Conservation (phyloP, 2,888 invertebrate genomes). For the Ichneumoninae sp. region DNA sequence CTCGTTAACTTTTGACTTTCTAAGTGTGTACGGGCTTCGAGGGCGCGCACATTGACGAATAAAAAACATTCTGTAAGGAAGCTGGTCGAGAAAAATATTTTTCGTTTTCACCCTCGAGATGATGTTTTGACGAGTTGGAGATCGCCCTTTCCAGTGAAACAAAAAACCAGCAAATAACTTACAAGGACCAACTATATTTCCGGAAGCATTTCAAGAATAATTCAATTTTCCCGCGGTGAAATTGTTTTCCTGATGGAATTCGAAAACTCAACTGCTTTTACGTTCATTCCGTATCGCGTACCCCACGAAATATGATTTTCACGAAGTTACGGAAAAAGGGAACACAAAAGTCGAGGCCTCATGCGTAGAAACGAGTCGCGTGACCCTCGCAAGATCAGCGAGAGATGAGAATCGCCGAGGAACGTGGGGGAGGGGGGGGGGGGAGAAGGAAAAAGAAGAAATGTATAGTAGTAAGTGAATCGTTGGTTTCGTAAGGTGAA, state of each 20-base stretch:
- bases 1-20: too few relatives aligned
- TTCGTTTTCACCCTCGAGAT: too few relatives aligned
- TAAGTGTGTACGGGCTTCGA: too few relatives aligned
- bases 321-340: background rate
- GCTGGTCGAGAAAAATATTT: too few relatives aligned
- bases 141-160: background rate
- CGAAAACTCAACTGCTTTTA: background rate
- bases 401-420: slow-evolving; percentile 9
- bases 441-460: background rate
- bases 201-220: background rate
- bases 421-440: background rate
- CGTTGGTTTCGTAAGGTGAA: slow-evolving; percentile 61
- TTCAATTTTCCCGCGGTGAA: background rate
- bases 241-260: background rate
- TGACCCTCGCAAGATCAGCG: slow-evolving; percentile 49
- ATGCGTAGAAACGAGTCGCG: slow-evolving; percentile 38
- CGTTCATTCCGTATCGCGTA: background rate
- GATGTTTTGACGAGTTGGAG: background rate
- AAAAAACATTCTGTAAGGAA: too few relatives aligned
- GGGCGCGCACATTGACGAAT: too few relatives aligned
- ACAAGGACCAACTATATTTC: background rate
- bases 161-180: background rate
- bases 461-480: slow-evolving; percentile 55
- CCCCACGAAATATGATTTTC: slow-evolving; percentile 7
- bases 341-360: slow-evolving; percentile 33